Base-by-base conservation (phyloP, 1,140 invertebrate genomes). In the Ips nitidus region DNA sequence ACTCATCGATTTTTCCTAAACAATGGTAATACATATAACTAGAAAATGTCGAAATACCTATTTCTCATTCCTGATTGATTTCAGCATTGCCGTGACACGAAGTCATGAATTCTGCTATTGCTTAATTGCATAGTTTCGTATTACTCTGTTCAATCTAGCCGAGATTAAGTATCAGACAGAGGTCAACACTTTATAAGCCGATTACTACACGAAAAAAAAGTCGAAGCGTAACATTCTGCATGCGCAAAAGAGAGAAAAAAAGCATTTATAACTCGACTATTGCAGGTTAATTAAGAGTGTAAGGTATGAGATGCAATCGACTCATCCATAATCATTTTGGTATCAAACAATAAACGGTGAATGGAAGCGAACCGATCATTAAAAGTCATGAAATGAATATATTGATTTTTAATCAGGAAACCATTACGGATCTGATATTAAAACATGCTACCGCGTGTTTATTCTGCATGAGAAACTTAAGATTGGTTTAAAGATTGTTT, bases 391-490 rank as follows among this genome's bases (percentile, higher is more conserved):
- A 60, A 43, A 43, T 60, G 58, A 37, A 56, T 56, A 56, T 60
- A 60, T 60, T 60, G 42, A 38, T 60, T 60, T 60, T 41, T 60
- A 60, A 60, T 60, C 58, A 60, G 7, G n/a, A 60, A 42, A 7
- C 40, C 41, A 60, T 60, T 60, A 60, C 58, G 40, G 58, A 41
- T 60, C 41, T 42, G 58, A 60, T 60, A 60, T 60, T 60, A n/a
- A 22, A 50, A n/a, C 41, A 42, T 42, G 58, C 58, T 60, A 60
- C 58, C 58, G 58, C 58, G 58, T 60, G 58, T 60, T 60, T 43
- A 3, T 41, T 43, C 22, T 22, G 22, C 22, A 22, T 22, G 22
- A 22, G 22, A 22, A 22, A 22, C 22, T 22, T 22, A 22, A 22
- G 22, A 22, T 22, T 22, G 22, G 0, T 22, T 22, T 0, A 22